Conservation (phyloP, 2,113 vertebrate genomes). For the Tragelaphus imberbis region DNA sequence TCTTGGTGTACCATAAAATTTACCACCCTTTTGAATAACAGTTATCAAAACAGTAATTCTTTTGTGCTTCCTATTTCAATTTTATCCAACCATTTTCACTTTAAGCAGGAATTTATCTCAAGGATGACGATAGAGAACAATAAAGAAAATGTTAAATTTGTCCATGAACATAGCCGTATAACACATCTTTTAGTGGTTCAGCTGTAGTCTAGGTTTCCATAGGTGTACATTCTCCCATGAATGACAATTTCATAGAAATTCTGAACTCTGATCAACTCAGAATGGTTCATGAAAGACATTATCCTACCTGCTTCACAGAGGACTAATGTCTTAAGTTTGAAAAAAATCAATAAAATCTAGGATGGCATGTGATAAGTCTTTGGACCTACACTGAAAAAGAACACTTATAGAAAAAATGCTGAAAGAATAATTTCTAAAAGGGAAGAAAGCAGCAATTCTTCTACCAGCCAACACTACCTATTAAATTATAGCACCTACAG, state of each 20-base stretch:
- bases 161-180: neutral
- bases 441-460: neutral
- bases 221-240: neutral
- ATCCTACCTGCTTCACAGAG: neutral
- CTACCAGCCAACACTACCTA: neutral
- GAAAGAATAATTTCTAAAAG: neutral
- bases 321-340: neutral
- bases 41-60: neutral
- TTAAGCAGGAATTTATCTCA: neutral
- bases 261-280: neutral
- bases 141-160: neutral
- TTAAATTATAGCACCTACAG: neutral
- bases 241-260: neutral
- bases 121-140: neutral
- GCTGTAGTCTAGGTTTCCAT: neutral
- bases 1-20: constrained; percentile 4
- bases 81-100: neutral
- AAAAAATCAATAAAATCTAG: neutral
- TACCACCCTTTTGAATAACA: neutral
- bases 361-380: neutral
- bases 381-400: neutral
- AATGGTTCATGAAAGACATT: neutral
- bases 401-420: neutral
- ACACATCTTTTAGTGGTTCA: neutral
- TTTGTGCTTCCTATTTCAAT: neutral